These are phyloP conservation scores for Drosophila nikananu DNA, from an alignment of 1,140 invertebrate genomes.

Conservation along the genomic window DNA sequence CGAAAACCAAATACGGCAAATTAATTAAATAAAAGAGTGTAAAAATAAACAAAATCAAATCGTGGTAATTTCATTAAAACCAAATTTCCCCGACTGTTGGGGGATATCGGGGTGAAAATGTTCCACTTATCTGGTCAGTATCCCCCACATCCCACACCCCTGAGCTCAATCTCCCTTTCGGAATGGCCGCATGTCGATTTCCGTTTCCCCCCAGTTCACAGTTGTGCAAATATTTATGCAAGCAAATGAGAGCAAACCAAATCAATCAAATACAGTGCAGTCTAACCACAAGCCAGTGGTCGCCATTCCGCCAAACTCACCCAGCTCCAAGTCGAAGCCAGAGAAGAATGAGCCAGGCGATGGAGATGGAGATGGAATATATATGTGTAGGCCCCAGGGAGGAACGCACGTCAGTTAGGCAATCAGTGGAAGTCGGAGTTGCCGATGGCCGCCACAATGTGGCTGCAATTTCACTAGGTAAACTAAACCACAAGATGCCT, in stretches of 20 bases:
- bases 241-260: conserved; percentile 73
- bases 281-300: conserved; percentile 66
- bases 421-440: conserved; percentile 59
- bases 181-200: conserved; percentile 17
- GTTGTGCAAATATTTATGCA: conserved; percentile 67
- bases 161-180: neutral
- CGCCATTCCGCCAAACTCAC: conserved; percentile 45
- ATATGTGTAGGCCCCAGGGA: conserved; percentile 5
- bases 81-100: conserved; percentile 19
- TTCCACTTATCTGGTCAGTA: conserved; percentile 39
- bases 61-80: conserved; percentile 68
- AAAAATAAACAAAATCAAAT: conserved; percentile 71
- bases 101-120: conserved; percentile 7
- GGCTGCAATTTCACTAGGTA: conserved; percentile 61
- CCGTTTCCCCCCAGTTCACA: conserved; percentile 11
- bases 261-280: conserved; percentile 69
- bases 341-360: neutral
- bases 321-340: neutral
- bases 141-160: neutral
- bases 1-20: conserved; percentile 64
- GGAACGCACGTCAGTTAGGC: conserved; percentile 42
- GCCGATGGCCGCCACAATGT: conserved; percentile 48
- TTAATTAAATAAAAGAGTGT: conserved; percentile 73
- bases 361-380: neutral
- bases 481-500: conserved; percentile 62